phyloP scores from a whole-genome alignment of 2,113 vertebrate genomes.

The Mustela nigripes region DNA sequence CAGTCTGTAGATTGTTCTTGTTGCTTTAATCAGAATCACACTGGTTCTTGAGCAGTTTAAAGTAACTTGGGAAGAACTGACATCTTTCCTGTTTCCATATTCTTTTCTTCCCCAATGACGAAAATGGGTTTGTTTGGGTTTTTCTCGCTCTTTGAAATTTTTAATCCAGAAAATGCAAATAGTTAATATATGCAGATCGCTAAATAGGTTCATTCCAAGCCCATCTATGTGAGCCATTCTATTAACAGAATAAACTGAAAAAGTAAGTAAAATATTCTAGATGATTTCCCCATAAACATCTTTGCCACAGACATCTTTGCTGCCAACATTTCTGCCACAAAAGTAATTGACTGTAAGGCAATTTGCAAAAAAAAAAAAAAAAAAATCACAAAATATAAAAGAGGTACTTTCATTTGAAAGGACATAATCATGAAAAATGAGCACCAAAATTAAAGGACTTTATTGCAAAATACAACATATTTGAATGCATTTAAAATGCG shows the following conservation, averaged over 20 bases:
- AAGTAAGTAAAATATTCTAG: neutral
- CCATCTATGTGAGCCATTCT: neutral
- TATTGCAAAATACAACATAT: neutral
- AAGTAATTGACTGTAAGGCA: neutral
- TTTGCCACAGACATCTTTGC: neutral
- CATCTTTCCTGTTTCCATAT: neutral
- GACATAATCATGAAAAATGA: neutral
- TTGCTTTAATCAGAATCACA: neutral
- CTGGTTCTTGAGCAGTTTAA: neutral
- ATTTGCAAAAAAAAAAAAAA: neutral
- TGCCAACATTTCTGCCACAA: neutral
- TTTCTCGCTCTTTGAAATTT: conserved; percentile 12
- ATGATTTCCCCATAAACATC: neutral
- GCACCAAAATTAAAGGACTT: neutral
- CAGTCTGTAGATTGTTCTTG: neutral
- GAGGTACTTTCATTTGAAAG: neutral
- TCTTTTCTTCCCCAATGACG: neutral
- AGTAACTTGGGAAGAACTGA: neutral
- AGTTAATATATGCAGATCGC: neutral
- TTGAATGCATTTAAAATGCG: neutral
- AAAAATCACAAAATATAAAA: neutral
- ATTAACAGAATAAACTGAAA: neutral
- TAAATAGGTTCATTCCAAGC: neutral
- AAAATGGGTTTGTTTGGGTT: neutral
- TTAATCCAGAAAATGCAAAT: conserved; percentile 12